Evolutionary conservation across 2,888 invertebrate genomes (phyloP), one percentile per base, ranked within the genome.

Genomic region (Cecidostiba fungosa): DNA sequence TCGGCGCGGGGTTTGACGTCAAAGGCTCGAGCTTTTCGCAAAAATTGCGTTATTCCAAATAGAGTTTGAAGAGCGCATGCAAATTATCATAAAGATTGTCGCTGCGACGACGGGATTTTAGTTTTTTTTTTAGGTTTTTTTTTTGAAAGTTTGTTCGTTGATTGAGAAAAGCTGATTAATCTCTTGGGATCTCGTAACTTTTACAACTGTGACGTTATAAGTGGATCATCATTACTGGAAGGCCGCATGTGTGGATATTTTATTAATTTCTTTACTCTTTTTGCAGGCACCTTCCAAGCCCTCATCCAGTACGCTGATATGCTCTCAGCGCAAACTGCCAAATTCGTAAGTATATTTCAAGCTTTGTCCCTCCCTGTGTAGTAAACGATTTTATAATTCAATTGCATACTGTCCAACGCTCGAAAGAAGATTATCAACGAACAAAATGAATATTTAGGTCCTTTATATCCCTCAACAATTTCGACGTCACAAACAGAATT

Each of bases 271-370:
- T 79, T 4, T 14, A 84, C 77, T 82, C 77, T 92, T 93, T 92
- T 95, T 95, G 89, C 96, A 98, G 98, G 97, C 95, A 97, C 98
- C 94, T 98, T 98, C 96, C 98, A 99, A 97, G 99, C 99, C 89
- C 96, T 99, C 93, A 98, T 99, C 94, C 99, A 99, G 95, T 99
- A 99, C 94, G 97, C 98, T 90, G 99, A 99, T 94, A 97, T 99
- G 88, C 96, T 98, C 93, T 97, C 98, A 90, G 99, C 99, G 90
- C 99, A 99, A 94, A 96, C 98, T 91, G 99, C 99, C 92, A 99
- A 99, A 96, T 95, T 97, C 94, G 97, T 97, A 94, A 96, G 96
- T 95, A 93, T 90, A 62, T 73, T 81, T 72, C 47, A 14, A 72
- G 29, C 29, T 50, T 78, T 43, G n/a, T 66, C 1, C 39, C n/a